A percentile compares a stretch with the other conserved stretches of the same genome.
These are phyloP conservation scores for Argya squamiceps DNA, from an alignment of 2,797 vertebrate species.

Conservation along the genomic window DNA sequence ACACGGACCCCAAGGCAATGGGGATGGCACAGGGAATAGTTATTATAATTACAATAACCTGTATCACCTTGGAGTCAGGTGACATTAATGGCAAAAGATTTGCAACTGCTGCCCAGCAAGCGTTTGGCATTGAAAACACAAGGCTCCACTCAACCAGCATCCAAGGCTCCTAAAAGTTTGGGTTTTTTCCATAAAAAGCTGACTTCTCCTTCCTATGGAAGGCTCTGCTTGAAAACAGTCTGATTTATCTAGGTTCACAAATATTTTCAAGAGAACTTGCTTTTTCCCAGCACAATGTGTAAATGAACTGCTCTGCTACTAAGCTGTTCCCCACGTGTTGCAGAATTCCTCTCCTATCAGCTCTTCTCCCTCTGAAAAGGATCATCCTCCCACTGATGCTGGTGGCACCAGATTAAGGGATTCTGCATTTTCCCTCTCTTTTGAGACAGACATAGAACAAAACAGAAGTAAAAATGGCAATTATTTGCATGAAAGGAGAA, in stretches of 20 bases:
- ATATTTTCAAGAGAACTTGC: background rate
- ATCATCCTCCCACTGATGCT: background rate
- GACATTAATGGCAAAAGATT: background rate
- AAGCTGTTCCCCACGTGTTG: accelerated
- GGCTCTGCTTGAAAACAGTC: background rate
- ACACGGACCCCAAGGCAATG: accelerated
- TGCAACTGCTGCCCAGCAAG: accelerated
- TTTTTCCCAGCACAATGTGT: background rate
- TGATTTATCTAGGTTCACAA: background rate
- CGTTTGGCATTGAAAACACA: background rate
- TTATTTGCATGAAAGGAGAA: background rate
- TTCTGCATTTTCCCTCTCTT: background rate
- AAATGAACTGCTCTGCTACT: background rate
- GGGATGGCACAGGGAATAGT: background rate
- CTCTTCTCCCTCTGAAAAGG: background rate
- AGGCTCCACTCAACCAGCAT: background rate
- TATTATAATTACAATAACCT: background rate
- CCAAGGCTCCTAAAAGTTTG: background rate
- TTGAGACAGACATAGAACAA: accelerated
- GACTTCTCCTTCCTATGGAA: background rate
- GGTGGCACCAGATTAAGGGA: background rate
- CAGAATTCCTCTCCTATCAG: background rate
- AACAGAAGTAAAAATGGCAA: background rate
- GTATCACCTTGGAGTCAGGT: background rate
- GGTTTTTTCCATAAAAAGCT: background rate